These are phyloP conservation scores for Megaceryle alcyon DNA, from an alignment of 2,797 vertebrate genomes.

Conservation along the genomic window DNA sequence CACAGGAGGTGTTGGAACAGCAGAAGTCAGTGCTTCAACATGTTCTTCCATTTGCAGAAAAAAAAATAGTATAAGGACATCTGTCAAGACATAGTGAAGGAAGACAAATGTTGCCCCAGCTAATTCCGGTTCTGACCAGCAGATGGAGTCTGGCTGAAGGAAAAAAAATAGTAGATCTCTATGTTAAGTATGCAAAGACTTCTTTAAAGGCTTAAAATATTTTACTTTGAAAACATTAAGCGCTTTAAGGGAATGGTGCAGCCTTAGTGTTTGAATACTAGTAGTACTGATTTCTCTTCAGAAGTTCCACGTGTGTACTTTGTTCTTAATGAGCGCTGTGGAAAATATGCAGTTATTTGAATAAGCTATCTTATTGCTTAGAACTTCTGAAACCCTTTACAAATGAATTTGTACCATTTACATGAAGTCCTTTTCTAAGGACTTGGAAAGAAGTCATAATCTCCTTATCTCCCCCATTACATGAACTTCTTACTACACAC, in stretches of 20 bases:
- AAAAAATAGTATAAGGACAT: neutral
- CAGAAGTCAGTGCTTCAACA: neutral
- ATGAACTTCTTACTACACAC: neutral
- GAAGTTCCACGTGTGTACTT: neutral
- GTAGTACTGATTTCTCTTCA: neutral
- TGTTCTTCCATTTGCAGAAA: neutral
- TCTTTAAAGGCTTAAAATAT: neutral
- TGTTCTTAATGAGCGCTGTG: neutral
- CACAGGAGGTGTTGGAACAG: neutral
- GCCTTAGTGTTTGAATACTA: neutral
- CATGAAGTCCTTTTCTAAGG: neutral
- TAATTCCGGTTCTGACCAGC: neutral
- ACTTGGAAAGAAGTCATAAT: neutral
- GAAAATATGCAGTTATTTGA: neutral
- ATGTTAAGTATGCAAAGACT: neutral
- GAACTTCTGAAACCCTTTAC: neutral
- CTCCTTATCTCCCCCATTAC: neutral
- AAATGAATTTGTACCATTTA: neutral
- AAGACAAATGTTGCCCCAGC: neutral
- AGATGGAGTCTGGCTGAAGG: constrained; percentile 13
- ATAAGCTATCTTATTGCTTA: neutral
- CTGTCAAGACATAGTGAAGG: neutral
- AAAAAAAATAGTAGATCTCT: neutral
- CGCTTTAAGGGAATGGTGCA: rapidly evolving
- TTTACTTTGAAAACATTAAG: neutral